A percentile compares a stretch with the other conserved stretches of the same genome.
These are phyloP conservation scores for Spondyliosoma cantharus DNA, from an alignment of 2,797 vertebrate genomes.

Conservation along the genomic window DNA sequence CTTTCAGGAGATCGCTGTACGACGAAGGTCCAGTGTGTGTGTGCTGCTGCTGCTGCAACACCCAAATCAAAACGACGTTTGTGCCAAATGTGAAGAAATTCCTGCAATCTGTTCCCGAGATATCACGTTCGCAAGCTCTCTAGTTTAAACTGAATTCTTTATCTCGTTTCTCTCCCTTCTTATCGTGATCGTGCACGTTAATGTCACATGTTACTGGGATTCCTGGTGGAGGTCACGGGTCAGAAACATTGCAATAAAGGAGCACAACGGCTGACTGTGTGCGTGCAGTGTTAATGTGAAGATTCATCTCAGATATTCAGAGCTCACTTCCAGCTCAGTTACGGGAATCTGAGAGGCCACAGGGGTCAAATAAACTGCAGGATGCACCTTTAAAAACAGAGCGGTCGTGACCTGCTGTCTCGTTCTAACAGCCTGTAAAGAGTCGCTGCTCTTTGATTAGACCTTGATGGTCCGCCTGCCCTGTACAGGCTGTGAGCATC, in stretches of 20 bases:
- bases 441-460: conserved; percentile 32
- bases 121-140: too few relatives aligned
- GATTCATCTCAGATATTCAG: too few relatives aligned
- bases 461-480: conserved; percentile 40
- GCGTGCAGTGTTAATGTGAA: too few relatives aligned
- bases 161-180: neutral
- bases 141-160: neutral
- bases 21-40: too few relatives aligned
- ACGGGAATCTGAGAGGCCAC: neutral
- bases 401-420: neutral
- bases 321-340: too few relatives aligned
- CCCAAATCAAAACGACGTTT: too few relatives aligned
- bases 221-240: neutral
- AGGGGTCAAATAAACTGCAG: neutral
- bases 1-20: too few relatives aligned
- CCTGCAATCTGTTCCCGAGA: too few relatives aligned
- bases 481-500: conserved; percentile 45
- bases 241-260: neutral
- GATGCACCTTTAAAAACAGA: neutral
- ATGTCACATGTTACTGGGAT: neutral
- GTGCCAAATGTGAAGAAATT: too few relatives aligned
- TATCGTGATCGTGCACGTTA: neutral
- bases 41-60: too few relatives aligned
- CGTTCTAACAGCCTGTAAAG: neutral
- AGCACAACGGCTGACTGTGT: neutral